Percentiles rank a stretch among this genome's conserved stretches.
phyloP scores from a whole-genome alignment of 2,888 invertebrate species.

The Teleogryllus oceanicus region DNA sequence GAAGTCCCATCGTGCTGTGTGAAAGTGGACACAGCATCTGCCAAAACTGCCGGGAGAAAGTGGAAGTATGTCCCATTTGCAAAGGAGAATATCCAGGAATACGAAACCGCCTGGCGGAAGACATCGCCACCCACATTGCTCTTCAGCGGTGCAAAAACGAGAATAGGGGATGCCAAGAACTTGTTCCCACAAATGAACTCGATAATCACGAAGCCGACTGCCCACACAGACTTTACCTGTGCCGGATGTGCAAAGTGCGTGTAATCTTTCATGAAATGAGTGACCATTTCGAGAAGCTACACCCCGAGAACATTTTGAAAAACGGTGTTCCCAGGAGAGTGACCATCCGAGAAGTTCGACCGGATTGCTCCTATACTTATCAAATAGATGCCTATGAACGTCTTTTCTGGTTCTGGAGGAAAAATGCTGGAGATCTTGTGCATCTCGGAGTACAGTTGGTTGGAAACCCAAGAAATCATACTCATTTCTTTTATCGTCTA shows the following conservation, averaged over 20 bases:
- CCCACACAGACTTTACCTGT: not conserved
- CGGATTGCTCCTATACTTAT: not conserved
- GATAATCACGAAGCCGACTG: not conserved
- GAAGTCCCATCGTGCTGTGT: constrained; percentile 26
- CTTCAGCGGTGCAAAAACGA: constrained; percentile 19
- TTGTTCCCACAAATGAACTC: not conserved
- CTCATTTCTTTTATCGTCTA: not conserved
- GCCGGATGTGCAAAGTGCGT: not conserved
- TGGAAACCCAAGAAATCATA: not conserved
- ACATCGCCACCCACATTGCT: not conserved
- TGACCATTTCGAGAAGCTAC: not conserved
- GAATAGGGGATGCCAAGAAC: not conserved
- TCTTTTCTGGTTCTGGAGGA: not conserved
- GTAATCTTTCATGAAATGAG: not conserved
- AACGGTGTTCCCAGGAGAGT: not conserved
- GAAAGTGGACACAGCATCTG: constrained; percentile 29
- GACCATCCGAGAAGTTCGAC: not conserved
- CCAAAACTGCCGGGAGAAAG: constrained; percentile 21
- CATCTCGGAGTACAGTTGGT: not conserved
- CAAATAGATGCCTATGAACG: not conserved
- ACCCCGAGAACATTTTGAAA: not conserved
- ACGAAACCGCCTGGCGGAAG: not conserved
- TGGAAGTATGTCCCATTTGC: constrained; percentile 19
- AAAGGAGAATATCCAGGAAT: not conserved
- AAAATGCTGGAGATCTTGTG: not conserved